Base-by-base conservation (phyloP, 2,888 invertebrate genomes). In the Didymodactylos carnosus region DNA sequence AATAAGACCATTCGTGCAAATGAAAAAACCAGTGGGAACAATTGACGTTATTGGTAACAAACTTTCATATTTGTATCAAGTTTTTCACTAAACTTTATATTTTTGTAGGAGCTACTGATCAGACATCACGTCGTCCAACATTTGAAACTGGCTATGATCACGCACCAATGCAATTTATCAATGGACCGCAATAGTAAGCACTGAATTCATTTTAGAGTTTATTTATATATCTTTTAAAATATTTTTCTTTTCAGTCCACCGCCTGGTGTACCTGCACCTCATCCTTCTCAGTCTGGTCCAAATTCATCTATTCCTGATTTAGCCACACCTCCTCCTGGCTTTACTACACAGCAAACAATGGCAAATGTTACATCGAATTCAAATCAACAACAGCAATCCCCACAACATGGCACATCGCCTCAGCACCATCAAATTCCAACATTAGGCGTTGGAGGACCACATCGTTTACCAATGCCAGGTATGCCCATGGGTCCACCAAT, bases 31-130 rank as follows among this genome's bases (percentile, higher is more conserved):
- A 46, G 41, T 27, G 27, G 70, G 70, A 40, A 41, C n/a, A 29
- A 70, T 70, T 40, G 70, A 70, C 23, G 70, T 70, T 27, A 70
- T 70, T n/a, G 70, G 70, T 62, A 62, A n/a, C n/a, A 27, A 1
- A 6, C 8, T n/a, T 10, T 23, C 7, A 23, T 11, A 29, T 29
- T 53, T 19, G 16, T 16, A 8, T 11, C 29, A 7, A 19, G 14
- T 29, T 19, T 10, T 23, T 2, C 11, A 46, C n/a, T n/a, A 41
- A 3, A 41, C 7, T 46, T 25, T 25, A 25, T 49, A 6, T 25
- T n/a, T 19, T 29, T 35, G 1, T 7, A 62, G 62, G 62, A n/a
- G 62, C 62, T 1, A 62, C 62, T 11, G 62, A 62, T 35, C 62
- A 35, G 35, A 62, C 62, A 62, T 62, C 62, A 7, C 62, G 62